Conservation (phyloP, 2,113 vertebrate species). For the Cygnus buccinator region DNA sequence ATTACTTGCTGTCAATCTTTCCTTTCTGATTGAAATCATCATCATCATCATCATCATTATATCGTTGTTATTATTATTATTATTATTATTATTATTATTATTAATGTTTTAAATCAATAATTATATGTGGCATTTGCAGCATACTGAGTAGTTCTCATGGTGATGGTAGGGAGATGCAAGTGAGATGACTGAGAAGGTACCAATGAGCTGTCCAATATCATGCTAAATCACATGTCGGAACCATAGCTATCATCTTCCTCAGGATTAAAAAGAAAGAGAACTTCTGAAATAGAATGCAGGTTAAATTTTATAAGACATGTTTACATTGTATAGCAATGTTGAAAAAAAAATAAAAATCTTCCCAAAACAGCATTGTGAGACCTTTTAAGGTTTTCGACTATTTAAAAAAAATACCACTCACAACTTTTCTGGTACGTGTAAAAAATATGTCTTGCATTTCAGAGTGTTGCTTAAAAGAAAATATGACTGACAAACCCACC, state of each 20-base stretch:
- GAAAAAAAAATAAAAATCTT: not conserved
- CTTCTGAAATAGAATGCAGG: not conserved
- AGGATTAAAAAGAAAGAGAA: not conserved
- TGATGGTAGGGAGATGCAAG: not conserved
- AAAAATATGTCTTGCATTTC: not conserved
- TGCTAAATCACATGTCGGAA: not conserved
- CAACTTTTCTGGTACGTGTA: not conserved
- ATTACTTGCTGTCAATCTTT: not conserved
- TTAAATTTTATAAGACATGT: not conserved
- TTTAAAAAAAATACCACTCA: not conserved
- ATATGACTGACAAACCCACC: not conserved
- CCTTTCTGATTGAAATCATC: not conserved
- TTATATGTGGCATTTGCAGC: not conserved
- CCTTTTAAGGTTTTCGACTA: not conserved
- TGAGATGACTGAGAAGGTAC: conserved; percentile 28
- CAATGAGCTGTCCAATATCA: not conserved
- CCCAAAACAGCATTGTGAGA: not conserved
- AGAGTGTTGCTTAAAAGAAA: not conserved
- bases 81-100: too few species aligned
- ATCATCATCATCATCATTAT: too few species aligned
- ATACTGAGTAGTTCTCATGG: not conserved
- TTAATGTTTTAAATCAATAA: too few species aligned
- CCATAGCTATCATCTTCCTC: not conserved
- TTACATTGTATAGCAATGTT: too few species aligned
- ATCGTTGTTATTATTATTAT: too few species aligned